Percentiles rank a stretch among this genome's conserved stretches.
These are phyloP conservation scores for Balaenoptera acutorostrata DNA, from an alignment of 2,113 vertebrate species.

Conservation along the genomic window DNA sequence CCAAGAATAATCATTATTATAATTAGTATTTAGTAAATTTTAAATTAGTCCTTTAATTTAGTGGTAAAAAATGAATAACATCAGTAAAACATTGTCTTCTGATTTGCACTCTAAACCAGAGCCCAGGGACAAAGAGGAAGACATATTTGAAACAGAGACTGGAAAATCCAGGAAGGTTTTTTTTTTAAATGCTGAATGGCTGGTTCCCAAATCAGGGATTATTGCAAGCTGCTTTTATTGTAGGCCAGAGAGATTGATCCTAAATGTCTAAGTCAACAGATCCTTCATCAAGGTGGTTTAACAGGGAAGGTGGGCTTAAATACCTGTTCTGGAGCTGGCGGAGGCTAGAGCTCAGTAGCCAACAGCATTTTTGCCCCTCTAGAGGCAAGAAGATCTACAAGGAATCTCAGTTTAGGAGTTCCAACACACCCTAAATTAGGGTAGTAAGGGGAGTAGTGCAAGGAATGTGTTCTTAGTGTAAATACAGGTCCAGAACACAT, in stretches of 20 bases:
- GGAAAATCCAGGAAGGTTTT: not conserved
- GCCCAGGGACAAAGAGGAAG: not conserved
- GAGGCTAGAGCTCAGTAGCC: not conserved
- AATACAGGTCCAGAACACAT: not conserved
- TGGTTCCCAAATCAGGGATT: not conserved
- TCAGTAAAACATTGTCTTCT: not conserved
- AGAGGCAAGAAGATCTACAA: not conserved
- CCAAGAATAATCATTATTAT: not conserved
- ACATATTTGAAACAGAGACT: not conserved
- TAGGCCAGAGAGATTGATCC: not conserved
- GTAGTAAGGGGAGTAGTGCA: not conserved
- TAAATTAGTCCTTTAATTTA: not conserved
- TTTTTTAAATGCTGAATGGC: not conserved
- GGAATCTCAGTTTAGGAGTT: not conserved
- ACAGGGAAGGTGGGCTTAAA: not conserved
- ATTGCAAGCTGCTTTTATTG: not conserved
- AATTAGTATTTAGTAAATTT: not conserved
- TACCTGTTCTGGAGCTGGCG: not conserved
- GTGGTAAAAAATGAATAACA: not conserved
- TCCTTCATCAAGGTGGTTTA: not conserved
- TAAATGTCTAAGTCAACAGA: not conserved
- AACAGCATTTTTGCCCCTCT: not conserved
- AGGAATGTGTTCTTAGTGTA: not conserved
- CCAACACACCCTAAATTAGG: not conserved
- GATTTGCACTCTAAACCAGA: not conserved